A percentile compares a stretch with the other conserved stretches of the same genome.
phyloP scores from a whole-genome alignment of 1,140 invertebrate genomes.

The Drosophila serrata region DNA sequence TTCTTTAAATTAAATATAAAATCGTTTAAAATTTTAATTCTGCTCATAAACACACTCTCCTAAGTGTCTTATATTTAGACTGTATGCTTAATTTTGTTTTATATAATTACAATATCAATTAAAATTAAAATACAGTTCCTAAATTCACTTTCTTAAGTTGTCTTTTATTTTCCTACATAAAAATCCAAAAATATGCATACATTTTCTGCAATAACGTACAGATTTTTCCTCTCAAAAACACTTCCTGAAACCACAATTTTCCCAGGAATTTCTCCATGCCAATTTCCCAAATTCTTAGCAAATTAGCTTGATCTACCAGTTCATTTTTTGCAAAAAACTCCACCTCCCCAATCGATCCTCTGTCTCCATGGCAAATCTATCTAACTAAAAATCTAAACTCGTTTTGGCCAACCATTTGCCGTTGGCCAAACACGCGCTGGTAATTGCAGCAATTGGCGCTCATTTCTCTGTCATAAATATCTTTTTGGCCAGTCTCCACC shows the following conservation, averaged over 20 bases:
- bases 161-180: not conserved
- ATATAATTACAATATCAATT: too few species aligned
- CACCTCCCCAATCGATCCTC: conserved; percentile 21
- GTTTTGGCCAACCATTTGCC: conserved; percentile 43
- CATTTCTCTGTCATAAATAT: conserved; percentile 82
- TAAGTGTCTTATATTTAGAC: too few species aligned
- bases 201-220: not conserved
- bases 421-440: conserved; percentile 72
- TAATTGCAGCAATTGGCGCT: conserved; percentile 80
- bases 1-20: too few species aligned
- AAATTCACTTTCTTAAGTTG: not conserved
- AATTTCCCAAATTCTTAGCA: conserved; percentile 17
- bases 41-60: too few species aligned
- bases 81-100: too few species aligned
- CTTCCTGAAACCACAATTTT: conserved; percentile 1
- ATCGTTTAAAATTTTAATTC: too few species aligned
- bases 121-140: too few species aligned
- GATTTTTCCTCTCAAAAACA: not conserved
- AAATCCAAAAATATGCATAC: not conserved
- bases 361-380: conserved; percentile 26
- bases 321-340: too few species aligned
- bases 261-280: conserved; percentile 1
- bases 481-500: conserved; percentile 46
- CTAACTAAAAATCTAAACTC: conserved; percentile 55
- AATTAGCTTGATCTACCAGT: conserved; percentile 23